phyloP scores from a whole-genome alignment of 2,888 invertebrate genomes.

The Drosophila niveifrons region DNA sequence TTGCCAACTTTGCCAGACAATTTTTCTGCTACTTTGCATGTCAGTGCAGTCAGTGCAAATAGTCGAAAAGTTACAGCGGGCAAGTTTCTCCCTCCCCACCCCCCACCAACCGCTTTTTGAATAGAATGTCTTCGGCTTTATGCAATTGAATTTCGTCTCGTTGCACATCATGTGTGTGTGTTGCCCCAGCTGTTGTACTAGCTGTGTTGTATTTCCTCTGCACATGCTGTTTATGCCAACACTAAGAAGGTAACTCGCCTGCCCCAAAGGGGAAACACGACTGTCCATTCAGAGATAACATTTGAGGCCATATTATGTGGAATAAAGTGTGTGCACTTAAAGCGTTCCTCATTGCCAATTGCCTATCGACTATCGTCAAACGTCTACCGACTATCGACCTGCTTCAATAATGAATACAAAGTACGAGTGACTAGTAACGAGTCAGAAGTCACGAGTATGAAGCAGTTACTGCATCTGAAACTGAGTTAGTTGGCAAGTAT shows the following conservation, averaged over 20 bases:
- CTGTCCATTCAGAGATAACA: conserved; percentile 67
- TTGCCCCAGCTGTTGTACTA: not conserved
- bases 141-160: conserved; percentile 68
- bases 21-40: conserved; percentile 81
- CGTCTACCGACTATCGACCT: too few relatives aligned
- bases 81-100: conserved; percentile 38
- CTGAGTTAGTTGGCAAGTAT: too few relatives aligned
- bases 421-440: not conserved
- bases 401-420: conserved; percentile 66
- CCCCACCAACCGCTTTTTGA: conserved; percentile 3
- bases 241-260: conserved; percentile 18
- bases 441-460: too few relatives aligned
- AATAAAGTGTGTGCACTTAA: conserved; percentile 74
- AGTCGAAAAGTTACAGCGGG: conserved; percentile 68
- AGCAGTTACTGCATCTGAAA: too few relatives aligned
- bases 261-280: conserved; percentile 18
- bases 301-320: conserved; percentile 47
- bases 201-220: conserved; percentile 24
- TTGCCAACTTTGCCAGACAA: conserved; percentile 76
- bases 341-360: conserved; percentile 41
- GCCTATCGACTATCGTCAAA: conserved; percentile 4
- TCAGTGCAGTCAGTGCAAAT: conserved; percentile 61
- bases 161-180: conserved; percentile 14
- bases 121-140: conserved; percentile 48
- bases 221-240: conserved; percentile 22